These are phyloP conservation scores for Oryctes rhinoceros DNA, from an alignment of 1,140 invertebrate species.

Conservation along the genomic window DNA sequence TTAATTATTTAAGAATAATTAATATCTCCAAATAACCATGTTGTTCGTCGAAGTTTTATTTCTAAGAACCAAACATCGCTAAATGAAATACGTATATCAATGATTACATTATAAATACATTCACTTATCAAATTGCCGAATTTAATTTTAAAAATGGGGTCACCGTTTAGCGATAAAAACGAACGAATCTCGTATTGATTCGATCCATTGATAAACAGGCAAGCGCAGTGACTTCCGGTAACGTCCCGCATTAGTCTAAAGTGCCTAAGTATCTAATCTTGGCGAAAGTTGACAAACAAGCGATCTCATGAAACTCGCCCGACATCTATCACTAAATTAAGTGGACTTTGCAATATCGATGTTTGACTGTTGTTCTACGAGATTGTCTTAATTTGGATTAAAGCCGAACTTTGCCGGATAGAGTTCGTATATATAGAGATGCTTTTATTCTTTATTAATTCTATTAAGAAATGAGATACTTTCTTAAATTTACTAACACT, in stretches of 20 bases:
- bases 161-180: background rate
- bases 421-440: too few species aligned
- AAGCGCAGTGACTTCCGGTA: slow-evolving; percentile 26
- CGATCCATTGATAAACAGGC: slow-evolving; percentile 30
- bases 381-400: background rate
- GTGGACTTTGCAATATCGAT: background rate
- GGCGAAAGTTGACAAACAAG: slow-evolving; percentile 20
- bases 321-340: slow-evolving; percentile 13
- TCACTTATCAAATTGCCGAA: background rate
- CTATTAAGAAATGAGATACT: too few species aligned
- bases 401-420: background rate
- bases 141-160: slow-evolving; percentile 24
- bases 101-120: background rate
- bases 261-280: slow-evolving; percentile 18
- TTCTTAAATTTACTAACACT: too few species aligned
- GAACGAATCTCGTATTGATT: slow-evolving; percentile 18
- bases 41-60: too few species aligned
- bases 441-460: too few species aligned
- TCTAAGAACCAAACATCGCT: too few species aligned
- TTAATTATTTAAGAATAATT: too few species aligned
- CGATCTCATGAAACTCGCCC: background rate
- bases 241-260: background rate
- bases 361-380: background rate
- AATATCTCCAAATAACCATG: too few species aligned
- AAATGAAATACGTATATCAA: too few species aligned